A percentile compares a stretch with the other conserved stretches of the same genome.
These are phyloP conservation scores for Pangasius krempfi DNA, from an alignment of 2,797 vertebrate species.

Conservation along the genomic window DNA sequence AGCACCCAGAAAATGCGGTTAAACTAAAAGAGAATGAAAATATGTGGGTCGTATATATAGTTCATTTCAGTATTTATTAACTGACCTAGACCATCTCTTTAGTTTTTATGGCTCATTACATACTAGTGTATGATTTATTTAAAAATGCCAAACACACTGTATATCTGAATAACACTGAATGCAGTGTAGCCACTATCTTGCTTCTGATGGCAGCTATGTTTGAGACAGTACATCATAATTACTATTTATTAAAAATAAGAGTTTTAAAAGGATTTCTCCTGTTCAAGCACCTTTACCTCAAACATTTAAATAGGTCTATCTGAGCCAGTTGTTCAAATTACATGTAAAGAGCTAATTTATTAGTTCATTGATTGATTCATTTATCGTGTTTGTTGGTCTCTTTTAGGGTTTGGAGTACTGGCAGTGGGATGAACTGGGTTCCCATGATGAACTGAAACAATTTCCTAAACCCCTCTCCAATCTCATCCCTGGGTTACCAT, in stretches of 20 bases:
- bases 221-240: not conserved
- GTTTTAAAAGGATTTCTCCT: not conserved
- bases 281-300: not conserved
- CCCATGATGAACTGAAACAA: conserved; percentile 65
- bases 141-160: not conserved
- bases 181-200: not conserved
- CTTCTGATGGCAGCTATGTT: not conserved
- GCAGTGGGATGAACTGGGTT: conserved; percentile 82
- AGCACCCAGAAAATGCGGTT: not conserved
- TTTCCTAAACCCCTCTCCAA: conserved; percentile 74
- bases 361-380: not conserved
- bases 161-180: not conserved
- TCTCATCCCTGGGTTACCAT: conserved; percentile 74
- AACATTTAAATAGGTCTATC: not conserved
- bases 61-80: not conserved
- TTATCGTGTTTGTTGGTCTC: not conserved
- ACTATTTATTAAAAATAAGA: not conserved
- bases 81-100: too few species aligned
- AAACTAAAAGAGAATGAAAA: not conserved
- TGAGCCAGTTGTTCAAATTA: not conserved
- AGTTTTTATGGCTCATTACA: not conserved
- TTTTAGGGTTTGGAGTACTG: conserved; percentile 80
- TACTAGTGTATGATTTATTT: not conserved
- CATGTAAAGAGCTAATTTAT: not conserved
- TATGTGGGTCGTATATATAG: not conserved